Percentiles rank a stretch among this genome's conserved stretches.
Evolutionary conservation across 2,888 invertebrate species (phyloP).

Genomic region (Drosophila demipolita): DNA sequence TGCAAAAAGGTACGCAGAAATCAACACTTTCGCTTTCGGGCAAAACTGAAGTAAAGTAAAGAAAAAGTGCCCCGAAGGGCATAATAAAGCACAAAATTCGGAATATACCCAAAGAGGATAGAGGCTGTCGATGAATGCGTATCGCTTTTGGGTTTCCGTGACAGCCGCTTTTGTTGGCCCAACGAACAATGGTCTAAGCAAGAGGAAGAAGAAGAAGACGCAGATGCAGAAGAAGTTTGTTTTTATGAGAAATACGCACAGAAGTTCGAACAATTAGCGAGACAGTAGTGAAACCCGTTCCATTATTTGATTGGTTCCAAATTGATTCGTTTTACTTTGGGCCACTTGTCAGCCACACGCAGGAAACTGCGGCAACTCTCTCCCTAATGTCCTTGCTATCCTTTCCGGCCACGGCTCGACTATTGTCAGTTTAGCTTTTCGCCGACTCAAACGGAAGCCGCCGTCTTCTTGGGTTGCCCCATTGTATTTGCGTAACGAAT

Average conservation of each 20-base stretch:
- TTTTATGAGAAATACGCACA: constrained; percentile 1
- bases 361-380: constrained; percentile 59
- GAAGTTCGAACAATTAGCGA: constrained; percentile 46
- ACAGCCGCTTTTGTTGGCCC: constrained; percentile 26
- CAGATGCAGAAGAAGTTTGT: not conserved
- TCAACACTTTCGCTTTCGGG: constrained; percentile 78
- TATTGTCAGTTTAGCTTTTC: constrained; percentile 17
- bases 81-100: constrained; percentile 19
- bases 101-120: constrained; percentile 15
- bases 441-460: constrained; percentile 33
- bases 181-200: constrained; percentile 12
- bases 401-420: constrained; percentile 17
- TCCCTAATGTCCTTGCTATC: constrained; percentile 13
- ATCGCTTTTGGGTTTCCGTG: constrained; percentile 38
- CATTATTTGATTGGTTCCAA: constrained; percentile 55
- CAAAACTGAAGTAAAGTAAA: constrained; percentile 10
- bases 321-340: constrained; percentile 54
- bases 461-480: constrained; percentile 20
- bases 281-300: constrained; percentile 32
- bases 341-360: constrained; percentile 69
- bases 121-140: constrained; percentile 39
- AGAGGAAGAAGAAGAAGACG: not conserved
- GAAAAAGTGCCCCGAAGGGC: constrained; percentile 16
- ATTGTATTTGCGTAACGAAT: constrained; percentile 65
- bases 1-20: constrained; percentile 61